Base-by-base conservation (phyloP, 2,113 vertebrate genomes). In the Isichthys henryi region DNA sequence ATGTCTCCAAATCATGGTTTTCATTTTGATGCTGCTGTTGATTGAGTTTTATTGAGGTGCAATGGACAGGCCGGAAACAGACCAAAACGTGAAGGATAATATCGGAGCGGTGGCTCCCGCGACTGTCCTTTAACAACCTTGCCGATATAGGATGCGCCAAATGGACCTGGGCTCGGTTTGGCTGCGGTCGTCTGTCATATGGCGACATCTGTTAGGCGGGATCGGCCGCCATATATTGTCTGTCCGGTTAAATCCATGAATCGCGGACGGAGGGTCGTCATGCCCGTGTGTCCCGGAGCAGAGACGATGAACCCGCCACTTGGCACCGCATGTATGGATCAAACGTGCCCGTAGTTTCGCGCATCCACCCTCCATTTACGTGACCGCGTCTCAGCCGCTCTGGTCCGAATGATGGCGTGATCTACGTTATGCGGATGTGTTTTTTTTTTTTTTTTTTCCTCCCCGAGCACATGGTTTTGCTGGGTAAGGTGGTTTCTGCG, bases 111-210 rank as follows among this genome's bases (percentile, higher is more conserved):
- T 50, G 3, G 19, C 39, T 88, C 70, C 48, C 35, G 66, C 27
- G 5, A 3, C 46, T 52, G 91, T 66, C 91, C 92, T 91, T 86
- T 89, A 88, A 90, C 90, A 90, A 91, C 88, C 62, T 90, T 92
- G 93, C 92, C 92, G 39, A 56, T 77, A 89, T 50, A 45, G 70
- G 89, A 89, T 89, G 92, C 85, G 35, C 88, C 88, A 49, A 15
- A 17, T 45, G 43, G 49, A 52, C 46, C 3, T 3, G 48, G 17
- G 70, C 66, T 62, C 31, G 8, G 66, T n/a, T 35, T 87, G n/a
- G 27, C 85, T 89, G 3, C 39, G 19, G 5, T 35, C n/a, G 50
- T 9, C 23, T 17, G 49, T 31, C n/a, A 43, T 27, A 31, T 35
- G 39, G 31, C 19, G 80, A 48, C 43, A 7, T 83, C 10, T 48